phyloP scores from a whole-genome alignment of 2,113 vertebrate species.

The Myiozetetes cayanensis region DNA sequence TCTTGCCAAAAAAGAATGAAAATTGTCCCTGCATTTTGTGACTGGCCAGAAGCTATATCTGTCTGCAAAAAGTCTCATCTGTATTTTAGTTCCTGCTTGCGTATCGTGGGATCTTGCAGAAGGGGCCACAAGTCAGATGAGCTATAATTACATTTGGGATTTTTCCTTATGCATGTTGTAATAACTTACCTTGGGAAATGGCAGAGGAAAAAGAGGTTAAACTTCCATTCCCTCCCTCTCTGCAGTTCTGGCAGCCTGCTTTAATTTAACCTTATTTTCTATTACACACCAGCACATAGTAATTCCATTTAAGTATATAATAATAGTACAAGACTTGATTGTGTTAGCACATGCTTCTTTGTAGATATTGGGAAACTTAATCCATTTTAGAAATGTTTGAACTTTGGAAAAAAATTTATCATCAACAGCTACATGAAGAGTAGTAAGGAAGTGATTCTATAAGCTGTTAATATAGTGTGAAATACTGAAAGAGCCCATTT shows the following conservation, averaged over 20 bases:
- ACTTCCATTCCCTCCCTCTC: not conserved
- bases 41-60: constrained; percentile 25
- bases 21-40: constrained; percentile 47
- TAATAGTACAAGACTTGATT: not conserved
- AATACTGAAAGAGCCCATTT: not conserved
- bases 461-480: not conserved
- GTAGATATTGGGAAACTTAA: not conserved
- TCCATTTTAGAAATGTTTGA: not conserved
- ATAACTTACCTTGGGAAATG: not conserved
- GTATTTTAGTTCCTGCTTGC: constrained; percentile 25
- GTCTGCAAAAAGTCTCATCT: not conserved
- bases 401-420: not conserved
- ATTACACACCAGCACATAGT: not conserved
- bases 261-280: constrained; percentile 4
- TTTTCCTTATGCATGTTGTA: not conserved
- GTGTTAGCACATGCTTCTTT: not conserved
- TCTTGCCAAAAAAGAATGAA: constrained; percentile 58
- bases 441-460: not conserved
- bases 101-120: not conserved
- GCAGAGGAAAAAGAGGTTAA: not conserved
- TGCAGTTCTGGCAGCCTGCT: not conserved
- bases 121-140: not conserved
- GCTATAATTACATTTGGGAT: not conserved
- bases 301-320: not conserved
- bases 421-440: not conserved